A percentile compares a stretch with the other conserved stretches of the same genome.
Conservation (phyloP, 2,113 vertebrate species). For the Nycticorax nycticorax region DNA sequence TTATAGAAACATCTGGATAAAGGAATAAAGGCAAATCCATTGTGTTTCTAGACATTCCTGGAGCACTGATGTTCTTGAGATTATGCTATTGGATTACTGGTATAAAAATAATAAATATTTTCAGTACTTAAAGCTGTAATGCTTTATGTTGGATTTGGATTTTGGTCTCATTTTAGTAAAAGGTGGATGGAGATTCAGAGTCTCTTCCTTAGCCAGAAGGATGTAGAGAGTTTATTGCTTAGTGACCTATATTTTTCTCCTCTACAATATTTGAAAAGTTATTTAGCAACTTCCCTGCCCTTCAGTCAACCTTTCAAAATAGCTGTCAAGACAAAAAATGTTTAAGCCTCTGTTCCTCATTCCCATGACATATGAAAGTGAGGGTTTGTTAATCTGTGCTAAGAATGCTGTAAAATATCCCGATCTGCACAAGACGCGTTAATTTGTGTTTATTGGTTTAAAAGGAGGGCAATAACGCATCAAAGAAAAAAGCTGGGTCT, state of each 20-base stretch:
- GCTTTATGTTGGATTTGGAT: constrained; percentile 79
- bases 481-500: not conserved
- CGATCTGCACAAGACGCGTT: not conserved
- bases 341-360: constrained; percentile 29
- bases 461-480: not conserved
- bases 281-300: constrained; percentile 60
- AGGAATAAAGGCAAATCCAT: constrained; percentile 75
- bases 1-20: constrained; percentile 79
- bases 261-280: constrained; percentile 72
- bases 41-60: constrained; percentile 74
- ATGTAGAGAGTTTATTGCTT: constrained; percentile 71
- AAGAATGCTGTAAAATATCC: constrained; percentile 17
- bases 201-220: constrained; percentile 69
- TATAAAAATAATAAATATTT: constrained; percentile 82
- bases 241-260: constrained; percentile 74
- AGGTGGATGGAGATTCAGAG: constrained; percentile 74
- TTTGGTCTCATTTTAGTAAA: constrained; percentile 82
- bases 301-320: constrained; percentile 62
- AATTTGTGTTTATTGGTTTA: constrained; percentile 3
- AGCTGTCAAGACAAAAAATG: constrained; percentile 53
- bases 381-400: constrained; percentile 9
- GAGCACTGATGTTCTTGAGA: constrained; percentile 75
- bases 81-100: constrained; percentile 81
- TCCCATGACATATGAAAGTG: not conserved
- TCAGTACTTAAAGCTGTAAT: constrained; percentile 80